Base-by-base conservation (phyloP, 2,888 invertebrate species). In the Laspeyria flexula region DNA sequence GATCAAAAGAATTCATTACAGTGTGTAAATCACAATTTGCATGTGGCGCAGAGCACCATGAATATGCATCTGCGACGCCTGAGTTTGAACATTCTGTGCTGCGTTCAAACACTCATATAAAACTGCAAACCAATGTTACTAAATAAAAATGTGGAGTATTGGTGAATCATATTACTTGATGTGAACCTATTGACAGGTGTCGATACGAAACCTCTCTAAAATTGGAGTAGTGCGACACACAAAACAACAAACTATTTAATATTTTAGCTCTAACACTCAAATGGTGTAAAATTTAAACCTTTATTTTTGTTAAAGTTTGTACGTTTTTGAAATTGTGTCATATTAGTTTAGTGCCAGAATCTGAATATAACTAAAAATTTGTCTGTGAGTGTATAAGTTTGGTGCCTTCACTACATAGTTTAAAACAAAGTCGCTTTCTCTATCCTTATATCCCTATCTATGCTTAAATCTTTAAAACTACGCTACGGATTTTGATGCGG, bases 1-100 rank as follows among this genome's bases (percentile, higher is more conserved):
- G 91, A 92, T 92, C 92, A 92, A 92, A 92, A 92, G 92, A 92
- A 92, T 92, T 90, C 90, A 92, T 92, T 92, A 92, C 90, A 90
- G 85, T 90, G 90, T 92, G 91, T 91, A 91, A 91, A 92, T 91
- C 90, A 85, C 80, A 81, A 91, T 92, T 92, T 92, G 92, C 92
- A 92, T 92, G 91, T 87, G 90, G 89, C 86, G 88, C 77, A 77
- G 81, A 80, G 77, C 69, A 77, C 86, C 83, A 92, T 92, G 91
- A 92, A 92, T 92, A 92, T 92, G 91, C 91, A 92, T 89, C 82
- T 75, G 77, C 67, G 65, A 77, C 79, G 90, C 82, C 84, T 83
- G 87, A 77, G 81, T 83, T 81, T 80, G 85, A 86, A 82, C 88
- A 85, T 83, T 77, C 81, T 46, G 72, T 87, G 90, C 90, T 81